Evolutionary conservation across 2,888 invertebrate species (phyloP).

Genomic region (Eledona agricola): DNA sequence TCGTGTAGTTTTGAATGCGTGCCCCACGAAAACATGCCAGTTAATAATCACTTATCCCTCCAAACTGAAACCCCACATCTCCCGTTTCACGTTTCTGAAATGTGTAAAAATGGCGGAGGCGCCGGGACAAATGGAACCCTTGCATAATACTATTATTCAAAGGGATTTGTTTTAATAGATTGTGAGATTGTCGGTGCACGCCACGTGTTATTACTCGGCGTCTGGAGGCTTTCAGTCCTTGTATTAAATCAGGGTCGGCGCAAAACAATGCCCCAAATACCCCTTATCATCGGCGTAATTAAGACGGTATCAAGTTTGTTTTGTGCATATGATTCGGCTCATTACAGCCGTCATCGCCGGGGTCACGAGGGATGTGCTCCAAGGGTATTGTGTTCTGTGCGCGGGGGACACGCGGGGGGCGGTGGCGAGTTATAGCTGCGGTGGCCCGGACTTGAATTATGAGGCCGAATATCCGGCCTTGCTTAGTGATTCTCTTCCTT

Average conservation of each 20-base stretch:
- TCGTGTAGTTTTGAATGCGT: slow-evolving; percentile 25
- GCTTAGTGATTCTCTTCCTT: slow-evolving; percentile 40
- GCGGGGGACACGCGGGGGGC: slow-evolving; percentile 36
- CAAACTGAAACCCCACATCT: no score
- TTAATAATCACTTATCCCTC: no score
- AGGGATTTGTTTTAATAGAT: no score
- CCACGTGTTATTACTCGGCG: no score
- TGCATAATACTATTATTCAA: no score
- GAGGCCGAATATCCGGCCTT: slow-evolving; percentile 50
- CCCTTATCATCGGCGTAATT: slow-evolving; percentile 44
- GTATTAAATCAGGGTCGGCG: slow-evolving; percentile 36
- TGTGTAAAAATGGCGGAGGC: no score
- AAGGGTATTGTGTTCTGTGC: slow-evolving; percentile 16
- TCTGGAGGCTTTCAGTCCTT: no score
- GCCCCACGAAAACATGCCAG: no score
- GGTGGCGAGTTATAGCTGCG: slow-evolving; percentile 46
- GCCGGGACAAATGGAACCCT: no score
- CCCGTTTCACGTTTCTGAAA: no score
- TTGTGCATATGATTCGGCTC: slow-evolving; percentile 39
- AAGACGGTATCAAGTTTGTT: slow-evolving; percentile 43
- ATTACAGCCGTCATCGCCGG: slow-evolving; percentile 29
- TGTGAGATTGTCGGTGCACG: no score
- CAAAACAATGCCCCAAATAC: slow-evolving; percentile 40
- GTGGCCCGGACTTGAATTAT: slow-evolving; percentile 49
- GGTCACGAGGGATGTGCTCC: slow-evolving; percentile 15